Conservation (phyloP, 30 jellyfish, hydroid and myxozoan genomes). For the Cassiopea andromeda region DNA sequence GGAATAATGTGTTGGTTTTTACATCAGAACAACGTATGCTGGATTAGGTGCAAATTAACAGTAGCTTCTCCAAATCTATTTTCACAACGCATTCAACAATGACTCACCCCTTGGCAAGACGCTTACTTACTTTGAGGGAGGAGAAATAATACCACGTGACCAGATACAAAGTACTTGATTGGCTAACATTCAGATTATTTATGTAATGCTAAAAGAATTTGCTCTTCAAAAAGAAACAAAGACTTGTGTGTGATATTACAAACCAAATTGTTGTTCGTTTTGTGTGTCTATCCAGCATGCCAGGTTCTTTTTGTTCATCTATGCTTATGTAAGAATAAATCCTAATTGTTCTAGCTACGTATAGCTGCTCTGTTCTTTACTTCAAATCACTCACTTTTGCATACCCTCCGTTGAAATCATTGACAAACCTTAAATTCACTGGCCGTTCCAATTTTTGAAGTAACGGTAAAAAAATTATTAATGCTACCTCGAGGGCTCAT, state of each 20-base stretch:
- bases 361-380: no score
- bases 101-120: conserved; percentile 67
- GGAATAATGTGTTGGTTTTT: background rate
- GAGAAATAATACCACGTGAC: conserved; percentile 49
- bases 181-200: background rate
- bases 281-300: no score
- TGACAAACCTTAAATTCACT: no score
- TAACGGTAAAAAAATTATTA: no score
- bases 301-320: no score
- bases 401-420: no score
- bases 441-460: no score
- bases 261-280: background rate
- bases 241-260: background rate
- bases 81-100: conserved; percentile 10
- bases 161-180: background rate
- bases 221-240: background rate
- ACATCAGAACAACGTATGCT: background rate
- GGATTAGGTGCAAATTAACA: background rate
- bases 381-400: no score
- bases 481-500: no score
- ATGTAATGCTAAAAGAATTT: conserved; percentile 3
- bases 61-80: background rate
- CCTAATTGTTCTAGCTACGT: no score
- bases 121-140: conserved; percentile 65
- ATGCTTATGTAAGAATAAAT: no score